These are phyloP conservation scores for Myrmophylax atrothorax DNA, from an alignment of 2,113 vertebrate species.

Conservation along the genomic window DNA sequence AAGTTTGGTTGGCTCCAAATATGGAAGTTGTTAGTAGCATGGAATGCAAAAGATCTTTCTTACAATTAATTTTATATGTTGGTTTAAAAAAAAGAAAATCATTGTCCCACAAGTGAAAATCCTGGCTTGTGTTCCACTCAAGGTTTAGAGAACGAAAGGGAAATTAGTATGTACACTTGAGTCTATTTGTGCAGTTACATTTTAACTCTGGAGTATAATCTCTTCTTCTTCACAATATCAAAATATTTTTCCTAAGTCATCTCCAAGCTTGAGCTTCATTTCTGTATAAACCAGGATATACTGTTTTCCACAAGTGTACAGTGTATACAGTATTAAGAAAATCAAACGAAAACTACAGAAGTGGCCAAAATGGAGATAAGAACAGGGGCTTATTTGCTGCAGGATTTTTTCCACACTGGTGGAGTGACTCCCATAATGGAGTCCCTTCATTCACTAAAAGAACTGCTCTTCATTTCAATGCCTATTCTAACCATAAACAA, in stretches of 20 bases:
- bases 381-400: not conserved
- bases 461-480: not conserved
- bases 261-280: not conserved
- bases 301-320: not conserved
- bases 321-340: not conserved
- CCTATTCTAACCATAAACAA: not conserved
- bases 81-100: not conserved
- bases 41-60: not conserved
- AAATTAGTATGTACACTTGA: not conserved
- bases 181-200: not conserved
- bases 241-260: slow-evolving; percentile 34
- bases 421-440: not conserved
- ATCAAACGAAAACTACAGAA: not conserved
- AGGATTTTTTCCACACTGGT: not conserved
- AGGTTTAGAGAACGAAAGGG: not conserved
- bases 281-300: not conserved
- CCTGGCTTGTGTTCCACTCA: not conserved
- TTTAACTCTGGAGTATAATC: not conserved
- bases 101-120: not conserved
- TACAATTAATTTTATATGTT: not conserved
- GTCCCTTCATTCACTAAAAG: not conserved
- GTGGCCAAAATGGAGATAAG: not conserved
- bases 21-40: not conserved
- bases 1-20: not conserved
- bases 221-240: slow-evolving; percentile 13